Evolutionary conservation across 1,140 invertebrate genomes (phyloP).

Genomic region (Drosophila punjabiensis): DNA sequence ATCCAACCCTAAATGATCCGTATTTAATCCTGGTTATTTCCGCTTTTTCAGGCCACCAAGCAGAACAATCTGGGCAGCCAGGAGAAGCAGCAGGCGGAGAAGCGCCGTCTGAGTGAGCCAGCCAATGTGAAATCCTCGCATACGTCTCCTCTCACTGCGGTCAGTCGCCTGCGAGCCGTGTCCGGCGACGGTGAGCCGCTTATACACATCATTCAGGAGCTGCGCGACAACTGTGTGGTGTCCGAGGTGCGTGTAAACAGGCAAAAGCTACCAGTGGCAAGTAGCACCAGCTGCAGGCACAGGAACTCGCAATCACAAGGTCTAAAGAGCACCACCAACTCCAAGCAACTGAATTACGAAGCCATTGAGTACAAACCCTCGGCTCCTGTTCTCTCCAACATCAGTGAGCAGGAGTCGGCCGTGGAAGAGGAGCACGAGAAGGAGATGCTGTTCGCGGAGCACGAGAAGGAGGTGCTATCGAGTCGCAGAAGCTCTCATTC

Average conservation of each 20-base stretch:
- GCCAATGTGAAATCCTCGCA: constrained; percentile 12
- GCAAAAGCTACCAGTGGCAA: constrained; percentile 47
- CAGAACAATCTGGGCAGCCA: constrained; percentile 48
- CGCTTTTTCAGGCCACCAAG: constrained; percentile 26
- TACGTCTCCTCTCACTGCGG: constrained; percentile 54
- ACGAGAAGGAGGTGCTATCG: background rate
- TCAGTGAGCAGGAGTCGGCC: constrained; percentile 65
- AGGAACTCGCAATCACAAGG: background rate
- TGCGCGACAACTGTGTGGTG: constrained; percentile 79
- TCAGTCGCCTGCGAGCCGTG: constrained; percentile 61
- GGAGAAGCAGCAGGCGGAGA: constrained; percentile 21
- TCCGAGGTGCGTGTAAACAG: constrained; percentile 79
- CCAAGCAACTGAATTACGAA: constrained; percentile 16
- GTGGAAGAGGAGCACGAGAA: constrained; percentile 43
- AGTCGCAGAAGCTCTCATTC: constrained; percentile 29
- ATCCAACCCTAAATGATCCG: background rate
- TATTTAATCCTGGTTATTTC: background rate
- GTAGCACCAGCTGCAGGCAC: constrained; percentile 5
- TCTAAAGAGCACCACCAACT: background rate
- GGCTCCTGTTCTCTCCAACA: constrained; percentile 63
- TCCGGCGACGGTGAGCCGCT: constrained; percentile 67
- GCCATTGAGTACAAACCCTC: constrained; percentile 48
- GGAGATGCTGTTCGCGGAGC: constrained; percentile 6
- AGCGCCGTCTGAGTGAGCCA: constrained; percentile 23
- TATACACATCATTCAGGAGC: constrained; percentile 81